A percentile compares a stretch with the other conserved stretches of the same genome.
These are phyloP conservation scores for Drosophila meridiana DNA, from an alignment of 2,888 invertebrate genomes.

Conservation along the genomic window DNA sequence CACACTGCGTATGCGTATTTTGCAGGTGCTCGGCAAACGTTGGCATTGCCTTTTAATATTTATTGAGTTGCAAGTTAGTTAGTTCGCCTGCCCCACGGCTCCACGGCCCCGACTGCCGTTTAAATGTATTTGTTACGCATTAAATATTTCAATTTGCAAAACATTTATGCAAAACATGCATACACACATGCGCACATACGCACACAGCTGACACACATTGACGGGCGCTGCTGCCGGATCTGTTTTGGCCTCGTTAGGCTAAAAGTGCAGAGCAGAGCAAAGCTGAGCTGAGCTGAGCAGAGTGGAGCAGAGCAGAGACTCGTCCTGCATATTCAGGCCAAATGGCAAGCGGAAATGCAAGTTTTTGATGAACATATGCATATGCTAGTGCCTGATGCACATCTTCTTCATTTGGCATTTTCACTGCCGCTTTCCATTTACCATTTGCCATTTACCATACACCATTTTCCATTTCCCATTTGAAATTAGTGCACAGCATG, in stretches of 20 bases:
- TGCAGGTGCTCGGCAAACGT: conserved; percentile 36
- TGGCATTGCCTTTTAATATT: conserved; percentile 71
- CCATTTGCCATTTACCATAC: conserved; percentile 10
- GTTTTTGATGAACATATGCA: conserved; percentile 55
- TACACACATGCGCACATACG: conserved; percentile 12
- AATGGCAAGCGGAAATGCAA: conserved; percentile 55
- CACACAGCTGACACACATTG: conserved; percentile 2
- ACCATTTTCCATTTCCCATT: conserved; percentile 19
- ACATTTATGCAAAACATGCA: conserved; percentile 69
- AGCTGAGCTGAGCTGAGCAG: background rate
- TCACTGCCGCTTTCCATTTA: conserved; percentile 24
- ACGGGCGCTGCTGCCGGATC: conserved; percentile 20
- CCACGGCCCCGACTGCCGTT: conserved; percentile 15
- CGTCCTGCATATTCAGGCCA: conserved; percentile 36
- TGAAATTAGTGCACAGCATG: conserved; percentile 16
- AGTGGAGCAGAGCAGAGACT: background rate
- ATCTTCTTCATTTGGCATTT: conserved; percentile 23
- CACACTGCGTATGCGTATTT: conserved; percentile 53
- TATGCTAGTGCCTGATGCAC: conserved; percentile 27
- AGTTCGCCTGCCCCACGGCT: conserved; percentile 4
- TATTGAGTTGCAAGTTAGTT: conserved; percentile 69
- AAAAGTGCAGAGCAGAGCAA: conserved; percentile 25
- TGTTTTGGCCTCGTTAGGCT: conserved; percentile 47
- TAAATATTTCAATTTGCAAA: conserved; percentile 76
- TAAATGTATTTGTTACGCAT: conserved; percentile 66